Percentiles rank a stretch among this genome's conserved stretches.
Conservation (phyloP, 2,888 invertebrate species). For the Agonum fuliginosum region DNA sequence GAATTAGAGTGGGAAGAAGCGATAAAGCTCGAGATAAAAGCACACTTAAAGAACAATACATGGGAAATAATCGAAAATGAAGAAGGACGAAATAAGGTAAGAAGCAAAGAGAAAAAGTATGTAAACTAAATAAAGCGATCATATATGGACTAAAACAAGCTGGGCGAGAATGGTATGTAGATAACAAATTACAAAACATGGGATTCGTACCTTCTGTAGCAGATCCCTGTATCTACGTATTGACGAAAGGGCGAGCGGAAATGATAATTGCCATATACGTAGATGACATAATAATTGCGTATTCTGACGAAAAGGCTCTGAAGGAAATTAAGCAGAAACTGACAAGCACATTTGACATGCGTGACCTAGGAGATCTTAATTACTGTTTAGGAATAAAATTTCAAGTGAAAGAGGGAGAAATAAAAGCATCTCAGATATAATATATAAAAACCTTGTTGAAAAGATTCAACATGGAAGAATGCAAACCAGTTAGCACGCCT, state of each 20-base stretch:
- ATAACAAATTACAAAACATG: neutral
- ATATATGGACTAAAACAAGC: constrained; percentile 62
- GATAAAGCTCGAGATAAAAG: constrained; percentile 8
- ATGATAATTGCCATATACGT: neutral
- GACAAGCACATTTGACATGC: neutral
- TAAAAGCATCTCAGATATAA: neutral
- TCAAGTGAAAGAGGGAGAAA: neutral
- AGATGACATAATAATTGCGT: constrained; percentile 29
- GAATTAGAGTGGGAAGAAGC: constrained; percentile 4
- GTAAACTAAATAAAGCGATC: constrained; percentile 44
- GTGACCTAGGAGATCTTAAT: constrained; percentile 1
- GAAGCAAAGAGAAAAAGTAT: constrained; percentile 5
- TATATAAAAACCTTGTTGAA: neutral
- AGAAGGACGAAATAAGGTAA: neutral
- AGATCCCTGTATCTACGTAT: constrained; percentile 28
- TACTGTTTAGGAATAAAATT: constrained; percentile 4
- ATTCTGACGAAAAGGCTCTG: neutral
- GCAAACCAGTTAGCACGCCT: neutral
- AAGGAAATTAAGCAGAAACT: neutral
- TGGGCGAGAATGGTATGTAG: constrained; percentile 60
- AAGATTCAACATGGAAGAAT: neutral
- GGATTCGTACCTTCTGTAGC: neutral
- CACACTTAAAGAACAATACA: constrained; percentile 33
- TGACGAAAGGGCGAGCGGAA: neutral
- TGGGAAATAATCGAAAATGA: constrained; percentile 1